These are phyloP conservation scores for Planiliza haematocheilus DNA, from an alignment of 2,113 vertebrate species.

Conservation along the genomic window DNA sequence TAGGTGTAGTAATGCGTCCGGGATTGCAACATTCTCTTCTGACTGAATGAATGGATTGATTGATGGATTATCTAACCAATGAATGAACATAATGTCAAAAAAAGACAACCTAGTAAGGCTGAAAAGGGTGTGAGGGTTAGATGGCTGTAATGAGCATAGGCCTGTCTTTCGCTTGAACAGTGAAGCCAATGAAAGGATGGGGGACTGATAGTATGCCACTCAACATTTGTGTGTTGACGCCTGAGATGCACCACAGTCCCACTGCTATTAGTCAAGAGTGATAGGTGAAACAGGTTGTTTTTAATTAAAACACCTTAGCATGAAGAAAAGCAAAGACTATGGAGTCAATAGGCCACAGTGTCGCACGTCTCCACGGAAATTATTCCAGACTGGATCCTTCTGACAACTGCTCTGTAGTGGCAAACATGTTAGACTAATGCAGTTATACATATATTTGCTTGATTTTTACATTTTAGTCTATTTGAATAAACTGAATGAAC, in stretches of 20 bases:
- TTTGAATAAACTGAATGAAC: no score
- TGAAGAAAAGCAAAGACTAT: not conserved
- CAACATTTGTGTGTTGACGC: constrained; percentile 40
- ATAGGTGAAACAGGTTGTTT: constrained; percentile 16
- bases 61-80: no score
- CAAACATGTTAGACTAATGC: not conserved
- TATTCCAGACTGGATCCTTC: not conserved
- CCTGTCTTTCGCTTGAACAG: constrained; percentile 19
- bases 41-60: not conserved
- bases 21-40: no score
- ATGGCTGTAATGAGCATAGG: constrained; percentile 4
- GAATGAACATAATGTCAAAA: constrained; percentile 3
- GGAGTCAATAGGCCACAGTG: not conserved
- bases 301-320: constrained; percentile 49
- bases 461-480: no score
- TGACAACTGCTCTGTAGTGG: not conserved
- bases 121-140: constrained; percentile 6
- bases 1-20: not conserved
- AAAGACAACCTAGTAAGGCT: not conserved
- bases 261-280: constrained; percentile 29
- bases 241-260: constrained; percentile 40
- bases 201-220: constrained; percentile 36
- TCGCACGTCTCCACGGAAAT: constrained; percentile 1
- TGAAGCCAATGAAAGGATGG: constrained; percentile 39
- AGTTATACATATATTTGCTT: no score